phyloP scores from a whole-genome alignment of 2,888 invertebrate genomes.

The Trichogramma dendrolimi region DNA sequence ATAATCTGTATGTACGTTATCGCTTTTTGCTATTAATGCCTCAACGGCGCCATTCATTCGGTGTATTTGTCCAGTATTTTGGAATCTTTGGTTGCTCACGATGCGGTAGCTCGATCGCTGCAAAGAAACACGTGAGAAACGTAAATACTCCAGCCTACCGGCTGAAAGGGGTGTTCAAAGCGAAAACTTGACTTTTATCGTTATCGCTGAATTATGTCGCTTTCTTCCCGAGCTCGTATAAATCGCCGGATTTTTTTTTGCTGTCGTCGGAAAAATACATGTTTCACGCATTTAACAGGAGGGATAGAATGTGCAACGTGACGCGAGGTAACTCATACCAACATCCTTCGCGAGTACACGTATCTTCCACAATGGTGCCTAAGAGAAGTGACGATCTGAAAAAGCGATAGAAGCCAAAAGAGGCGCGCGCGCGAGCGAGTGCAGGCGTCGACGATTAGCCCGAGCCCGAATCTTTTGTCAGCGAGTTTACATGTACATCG shows the following conservation, averaged over 20 bases:
- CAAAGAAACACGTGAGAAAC: constrained; percentile 16
- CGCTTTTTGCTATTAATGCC: constrained; percentile 7
- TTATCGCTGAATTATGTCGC: no score
- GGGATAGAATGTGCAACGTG: no score
- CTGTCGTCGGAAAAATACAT: no score
- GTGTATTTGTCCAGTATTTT: constrained; percentile 17
- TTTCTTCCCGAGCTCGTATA: no score
- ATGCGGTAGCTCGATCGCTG: not conserved
- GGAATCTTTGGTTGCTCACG: constrained; percentile 2
- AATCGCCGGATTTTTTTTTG: no score
- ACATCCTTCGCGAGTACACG: no score
- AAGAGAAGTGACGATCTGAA: constrained; percentile 5
- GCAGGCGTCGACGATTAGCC: not conserved
- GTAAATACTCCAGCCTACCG: constrained; percentile 8
- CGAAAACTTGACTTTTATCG: no score
- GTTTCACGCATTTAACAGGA: no score
- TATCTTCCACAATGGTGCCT: not conserved
- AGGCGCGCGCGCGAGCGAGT: constrained; percentile 11
- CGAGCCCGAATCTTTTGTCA: no score
- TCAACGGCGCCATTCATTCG: not conserved
- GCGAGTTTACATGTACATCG: no score
- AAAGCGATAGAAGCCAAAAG: not conserved
- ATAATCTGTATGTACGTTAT: constrained; percentile 15
- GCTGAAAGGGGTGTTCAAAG: no score
- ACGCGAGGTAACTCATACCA: no score